A percentile compares a stretch with the other conserved stretches of the same genome.
phyloP scores from a whole-genome alignment of 2,797 vertebrate species.

The Crypturellus tataupa region DNA sequence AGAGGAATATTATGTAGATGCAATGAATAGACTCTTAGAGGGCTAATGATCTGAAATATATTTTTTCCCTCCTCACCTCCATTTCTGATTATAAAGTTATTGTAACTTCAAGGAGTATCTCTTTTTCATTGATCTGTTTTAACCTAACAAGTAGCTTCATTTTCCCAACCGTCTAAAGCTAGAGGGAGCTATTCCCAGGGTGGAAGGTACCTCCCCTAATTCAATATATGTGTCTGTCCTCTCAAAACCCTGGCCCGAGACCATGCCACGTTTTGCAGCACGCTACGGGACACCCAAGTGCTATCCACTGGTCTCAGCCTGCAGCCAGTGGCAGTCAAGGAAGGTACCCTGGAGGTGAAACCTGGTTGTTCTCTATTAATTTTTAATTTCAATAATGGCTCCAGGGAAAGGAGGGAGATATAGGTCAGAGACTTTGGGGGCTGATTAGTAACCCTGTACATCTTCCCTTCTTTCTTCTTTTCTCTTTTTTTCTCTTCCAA shows the following conservation, averaged over 20 bases:
- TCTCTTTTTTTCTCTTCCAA: background rate
- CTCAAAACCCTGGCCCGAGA: background rate
- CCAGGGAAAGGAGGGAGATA: slow-evolving; percentile 64
- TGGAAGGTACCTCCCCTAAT: background rate
- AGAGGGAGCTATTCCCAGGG: background rate
- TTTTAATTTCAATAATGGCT: slow-evolving; percentile 65
- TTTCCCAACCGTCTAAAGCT: background rate
- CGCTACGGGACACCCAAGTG: background rate
- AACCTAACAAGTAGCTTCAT: rapidly evolving
- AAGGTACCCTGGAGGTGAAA: slow-evolving; percentile 62
- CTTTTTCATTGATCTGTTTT: background rate
- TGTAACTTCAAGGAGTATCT: slow-evolving; percentile 29
- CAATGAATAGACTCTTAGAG: slow-evolving; percentile 35
- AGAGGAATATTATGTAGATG: slow-evolving; percentile 9
- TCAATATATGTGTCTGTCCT: background rate
- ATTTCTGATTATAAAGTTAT: slow-evolving; percentile 7
- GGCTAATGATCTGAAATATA: slow-evolving; percentile 43
- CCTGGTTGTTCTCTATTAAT: slow-evolving; percentile 65
- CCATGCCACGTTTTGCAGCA: background rate
- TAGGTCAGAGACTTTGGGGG: slow-evolving; percentile 63
- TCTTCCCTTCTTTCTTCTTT: background rate
- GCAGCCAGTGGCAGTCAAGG: background rate
- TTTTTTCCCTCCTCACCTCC: background rate
- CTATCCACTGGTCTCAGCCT: background rate
- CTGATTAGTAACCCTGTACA: slow-evolving; percentile 7